Evolutionary conservation across 1,140 invertebrate species (phyloP).

Genomic region (Aphis gossypii): DNA sequence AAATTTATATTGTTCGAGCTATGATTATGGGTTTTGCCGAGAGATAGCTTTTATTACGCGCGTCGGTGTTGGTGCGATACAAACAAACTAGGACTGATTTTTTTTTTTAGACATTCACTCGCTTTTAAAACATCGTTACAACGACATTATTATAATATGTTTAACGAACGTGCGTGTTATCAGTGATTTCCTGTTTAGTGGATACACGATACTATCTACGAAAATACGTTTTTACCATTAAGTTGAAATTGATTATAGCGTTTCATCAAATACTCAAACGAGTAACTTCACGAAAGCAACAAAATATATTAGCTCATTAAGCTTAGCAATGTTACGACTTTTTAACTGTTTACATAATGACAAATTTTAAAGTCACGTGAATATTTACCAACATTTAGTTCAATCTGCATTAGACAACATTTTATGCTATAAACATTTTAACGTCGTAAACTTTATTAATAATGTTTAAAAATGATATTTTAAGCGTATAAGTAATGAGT

Average conservation of each 20-base stretch:
- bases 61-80: not conserved
- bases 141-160: constrained; percentile 4
- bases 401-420: not conserved
- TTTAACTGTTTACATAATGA: constrained; percentile 1
- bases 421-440: not conserved
- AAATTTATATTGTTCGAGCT: not conserved
- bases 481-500: not conserved
- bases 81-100: not conserved
- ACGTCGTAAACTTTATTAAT: not conserved
- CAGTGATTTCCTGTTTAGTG: not conserved
- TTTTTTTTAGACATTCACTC: not conserved
- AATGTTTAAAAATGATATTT: not conserved
- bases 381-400: not conserved
- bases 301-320: not conserved
- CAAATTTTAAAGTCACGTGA: constrained; percentile 6
- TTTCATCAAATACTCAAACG: not conserved
- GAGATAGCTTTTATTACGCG: not conserved
- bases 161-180: constrained; percentile 20
- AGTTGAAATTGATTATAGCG: not conserved
- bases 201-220: not conserved
- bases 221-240: not conserved
- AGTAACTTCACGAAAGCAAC: not conserved
- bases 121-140: constrained; percentile 11
- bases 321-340: not conserved
- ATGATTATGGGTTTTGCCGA: not conserved